Evolutionary conservation across 2,797 vertebrate genomes (phyloP).

Genomic region (Distichodus sexfasciatus): DNA sequence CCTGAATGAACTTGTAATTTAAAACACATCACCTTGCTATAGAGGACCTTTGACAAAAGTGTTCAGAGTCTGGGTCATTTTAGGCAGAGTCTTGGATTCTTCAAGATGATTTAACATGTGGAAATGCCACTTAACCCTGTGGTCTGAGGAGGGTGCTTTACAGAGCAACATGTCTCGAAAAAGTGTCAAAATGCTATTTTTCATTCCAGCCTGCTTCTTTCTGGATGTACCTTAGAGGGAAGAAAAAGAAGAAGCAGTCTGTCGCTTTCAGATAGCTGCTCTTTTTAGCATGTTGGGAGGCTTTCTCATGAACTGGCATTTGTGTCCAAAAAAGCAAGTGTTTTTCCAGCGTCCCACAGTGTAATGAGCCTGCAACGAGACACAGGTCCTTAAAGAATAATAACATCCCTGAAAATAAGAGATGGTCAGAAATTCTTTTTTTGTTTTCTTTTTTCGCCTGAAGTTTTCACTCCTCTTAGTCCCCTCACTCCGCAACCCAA

Average conservation of each 20-base stretch:
- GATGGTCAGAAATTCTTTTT: no score
- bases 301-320: constrained; percentile 42
- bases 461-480: constrained; percentile 58
- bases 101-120: constrained; percentile 9
- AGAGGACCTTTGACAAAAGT: constrained; percentile 19
- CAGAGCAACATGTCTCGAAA: not conserved
- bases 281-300: constrained; percentile 8
- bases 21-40: not conserved
- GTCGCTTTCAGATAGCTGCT: not conserved
- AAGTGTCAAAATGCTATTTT: not conserved
- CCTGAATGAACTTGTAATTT: constrained; percentile 23
- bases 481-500: constrained; percentile 36
- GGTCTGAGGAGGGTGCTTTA: not conserved
- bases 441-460: constrained; percentile 59
- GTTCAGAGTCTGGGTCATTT: constrained; percentile 14
- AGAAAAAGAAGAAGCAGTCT: not conserved
- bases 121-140: not conserved
- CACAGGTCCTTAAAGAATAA: constrained; percentile 50
- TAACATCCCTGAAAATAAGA: constrained; percentile 62
- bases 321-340: constrained; percentile 54
- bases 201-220: not conserved
- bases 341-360: constrained; percentile 56
- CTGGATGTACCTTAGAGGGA: not conserved
- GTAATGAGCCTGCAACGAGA: constrained; percentile 51
- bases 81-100: not conserved